Evolutionary conservation across 2,113 vertebrate genomes (phyloP).

Genomic region (Notechis scutatus): DNA sequence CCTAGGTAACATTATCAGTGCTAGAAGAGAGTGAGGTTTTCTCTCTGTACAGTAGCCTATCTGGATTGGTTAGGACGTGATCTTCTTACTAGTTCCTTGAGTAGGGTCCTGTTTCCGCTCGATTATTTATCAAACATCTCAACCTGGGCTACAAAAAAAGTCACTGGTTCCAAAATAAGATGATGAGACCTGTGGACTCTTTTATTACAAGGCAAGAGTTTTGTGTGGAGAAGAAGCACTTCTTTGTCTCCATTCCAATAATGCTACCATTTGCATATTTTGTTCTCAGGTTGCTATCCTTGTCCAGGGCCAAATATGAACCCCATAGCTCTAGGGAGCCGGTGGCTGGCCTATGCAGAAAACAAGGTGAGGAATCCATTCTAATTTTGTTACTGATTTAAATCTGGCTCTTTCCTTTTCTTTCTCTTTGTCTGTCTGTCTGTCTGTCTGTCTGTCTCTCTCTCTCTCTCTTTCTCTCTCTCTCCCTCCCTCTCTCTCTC

Average conservation of each 20-base stretch:
- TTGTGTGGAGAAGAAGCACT: constrained; percentile 32
- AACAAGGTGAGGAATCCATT: constrained; percentile 83
- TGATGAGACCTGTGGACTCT: background rate
- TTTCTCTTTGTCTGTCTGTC: background rate
- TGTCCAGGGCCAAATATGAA: constrained; percentile 96
- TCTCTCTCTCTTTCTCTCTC: background rate
- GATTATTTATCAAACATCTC: background rate
- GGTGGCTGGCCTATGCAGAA: constrained; percentile 97
- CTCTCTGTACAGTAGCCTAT: background rate
- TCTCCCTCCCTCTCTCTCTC: background rate
- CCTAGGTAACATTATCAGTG: background rate
- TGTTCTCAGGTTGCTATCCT: constrained; percentile 89
- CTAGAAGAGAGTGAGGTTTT: background rate
- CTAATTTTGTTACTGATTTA: background rate
- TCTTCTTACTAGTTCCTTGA: background rate
- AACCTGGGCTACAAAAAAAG: background rate
- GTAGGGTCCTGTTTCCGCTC: background rate
- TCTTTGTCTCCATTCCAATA: constrained; percentile 43
- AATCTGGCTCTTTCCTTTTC: background rate
- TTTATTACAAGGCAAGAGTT: constrained; percentile 59
- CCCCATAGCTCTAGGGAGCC: constrained; percentile 90
- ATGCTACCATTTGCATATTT: constrained; percentile 49
- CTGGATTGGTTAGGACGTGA: background rate
- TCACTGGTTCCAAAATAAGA: background rate
- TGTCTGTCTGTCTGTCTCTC: background rate